Evolutionary conservation across 2,888 invertebrate genomes (phyloP).

Genomic region (Glaucopsyche alexis): DNA sequence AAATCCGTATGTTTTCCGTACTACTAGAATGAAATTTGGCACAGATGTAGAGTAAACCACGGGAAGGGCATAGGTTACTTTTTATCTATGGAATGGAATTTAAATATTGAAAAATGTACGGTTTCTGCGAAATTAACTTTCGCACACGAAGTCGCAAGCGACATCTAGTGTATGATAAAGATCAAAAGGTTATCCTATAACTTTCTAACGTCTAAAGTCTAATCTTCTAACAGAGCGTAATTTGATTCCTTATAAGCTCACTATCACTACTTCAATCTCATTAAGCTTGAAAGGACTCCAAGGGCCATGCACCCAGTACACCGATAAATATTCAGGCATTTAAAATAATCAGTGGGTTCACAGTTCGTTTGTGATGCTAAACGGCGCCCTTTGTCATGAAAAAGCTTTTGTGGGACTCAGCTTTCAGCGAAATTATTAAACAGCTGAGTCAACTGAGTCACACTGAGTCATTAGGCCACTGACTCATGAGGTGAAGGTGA

Average conservation of each 20-base stretch:
- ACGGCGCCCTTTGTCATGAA: conserved; percentile 30
- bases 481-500: conserved; percentile 7
- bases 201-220: too few relatives aligned
- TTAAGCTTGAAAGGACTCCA: not conserved
- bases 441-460: conserved; percentile 15
- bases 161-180: too few relatives aligned
- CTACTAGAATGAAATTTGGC: too few relatives aligned
- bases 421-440: conserved; percentile 5
- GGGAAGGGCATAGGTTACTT: too few relatives aligned
- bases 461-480: conserved; percentile 24
- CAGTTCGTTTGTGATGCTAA: conserved; percentile 30
- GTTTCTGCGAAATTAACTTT: too few relatives aligned
- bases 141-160: too few relatives aligned
- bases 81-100: too few relatives aligned
- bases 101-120: too few relatives aligned
- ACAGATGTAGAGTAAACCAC: too few relatives aligned
- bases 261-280: not conserved
- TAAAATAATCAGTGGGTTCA: conserved; percentile 20
- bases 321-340: conserved; percentile 8
- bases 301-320: not conserved
- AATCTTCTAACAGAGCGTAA: not conserved
- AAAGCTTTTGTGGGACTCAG: conserved; percentile 22
- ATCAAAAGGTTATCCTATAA: too few relatives aligned
- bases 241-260: not conserved
- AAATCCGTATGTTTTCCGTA: too few relatives aligned